Base-by-base conservation (phyloP, 2,797 vertebrate genomes). In the Lophotriccus pileatus region DNA sequence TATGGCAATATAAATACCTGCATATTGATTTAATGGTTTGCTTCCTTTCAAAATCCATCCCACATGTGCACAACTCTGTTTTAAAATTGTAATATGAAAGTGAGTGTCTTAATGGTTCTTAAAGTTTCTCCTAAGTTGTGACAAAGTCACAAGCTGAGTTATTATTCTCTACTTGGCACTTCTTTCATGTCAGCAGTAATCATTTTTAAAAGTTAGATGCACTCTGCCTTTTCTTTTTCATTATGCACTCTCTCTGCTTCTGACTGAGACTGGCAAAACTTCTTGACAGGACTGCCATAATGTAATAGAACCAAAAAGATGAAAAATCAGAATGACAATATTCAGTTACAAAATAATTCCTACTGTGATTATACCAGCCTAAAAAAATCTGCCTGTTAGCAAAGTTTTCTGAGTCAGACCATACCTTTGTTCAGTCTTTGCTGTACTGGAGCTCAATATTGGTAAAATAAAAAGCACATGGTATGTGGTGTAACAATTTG, bases 101-200 rank as follows among this genome's bases (percentile, higher is more conserved):
- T 49, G 49, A 49, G 6, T 89, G 7, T 67, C n/a, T 59, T 39
- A 69, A 44, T 67, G 30, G 7, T n/a, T 69, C 55, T 14, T 34
- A 67, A 87, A 89, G 66, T 94, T 96, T 91, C 24, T 77, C 63
- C 39, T 25, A 86, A 88, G 25, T 36, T 75, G 46, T 94, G 73
- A 87, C 66, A 84, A 81, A 93, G 50, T 85, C 82, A 52, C 69
- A 20, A 91, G n/a, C 25, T 34, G 68, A 80, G 66, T 36, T 30
- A 75, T 94, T 94, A 89, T 92, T 92, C n/a, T 87, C 60, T 64
- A 20, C 49, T 87, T 62, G 75, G 58, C 55, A 93, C 67, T 92
- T 93, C 84, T 93, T 93, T 94, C 64, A 63, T 87, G 89, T 83
- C 81, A 90, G 56, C 50, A 85, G 64, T 50, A 91, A 76, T 34